phyloP scores from a whole-genome alignment of 2,797 vertebrate species.

The Nyctalus aviator region DNA sequence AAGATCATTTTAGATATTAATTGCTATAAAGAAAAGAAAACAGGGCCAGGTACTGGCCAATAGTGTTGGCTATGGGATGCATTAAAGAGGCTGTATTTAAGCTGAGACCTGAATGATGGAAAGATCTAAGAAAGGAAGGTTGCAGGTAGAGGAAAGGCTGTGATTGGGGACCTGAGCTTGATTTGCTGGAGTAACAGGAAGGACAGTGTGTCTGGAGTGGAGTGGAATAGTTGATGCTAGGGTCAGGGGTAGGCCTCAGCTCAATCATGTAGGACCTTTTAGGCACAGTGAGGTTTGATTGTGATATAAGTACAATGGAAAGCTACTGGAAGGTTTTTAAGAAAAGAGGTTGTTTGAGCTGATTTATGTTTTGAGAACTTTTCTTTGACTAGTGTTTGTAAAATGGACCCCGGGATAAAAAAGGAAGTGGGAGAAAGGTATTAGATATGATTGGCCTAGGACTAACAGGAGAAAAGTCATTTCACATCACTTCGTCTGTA shows the following conservation, averaged over 20 bases:
- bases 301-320: background rate
- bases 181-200: background rate
- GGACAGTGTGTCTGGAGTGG: background rate
- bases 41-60: background rate
- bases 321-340: background rate
- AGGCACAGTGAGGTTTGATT: background rate
- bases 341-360: background rate
- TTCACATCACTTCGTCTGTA: background rate
- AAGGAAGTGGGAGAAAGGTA: background rate
- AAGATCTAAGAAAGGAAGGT: background rate
- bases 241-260: background rate
- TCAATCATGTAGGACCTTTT: background rate
- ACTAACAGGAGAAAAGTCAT: background rate
- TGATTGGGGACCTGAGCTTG: background rate
- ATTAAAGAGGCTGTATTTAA: background rate
- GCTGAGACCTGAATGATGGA: slow-evolving; percentile 20
- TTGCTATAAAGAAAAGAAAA: slow-evolving; percentile 3
- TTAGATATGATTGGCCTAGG: background rate
- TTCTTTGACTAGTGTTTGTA: background rate
- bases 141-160: background rate
- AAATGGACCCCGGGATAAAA: background rate
- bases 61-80: background rate
- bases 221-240: background rate
- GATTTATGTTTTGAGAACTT: background rate
- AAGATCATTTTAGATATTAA: slow-evolving; percentile 13